Evolutionary conservation across 1,140 invertebrate genomes (phyloP), one percentile per base, ranked within the genome.

Genomic region (Zophobas atratus): DNA sequence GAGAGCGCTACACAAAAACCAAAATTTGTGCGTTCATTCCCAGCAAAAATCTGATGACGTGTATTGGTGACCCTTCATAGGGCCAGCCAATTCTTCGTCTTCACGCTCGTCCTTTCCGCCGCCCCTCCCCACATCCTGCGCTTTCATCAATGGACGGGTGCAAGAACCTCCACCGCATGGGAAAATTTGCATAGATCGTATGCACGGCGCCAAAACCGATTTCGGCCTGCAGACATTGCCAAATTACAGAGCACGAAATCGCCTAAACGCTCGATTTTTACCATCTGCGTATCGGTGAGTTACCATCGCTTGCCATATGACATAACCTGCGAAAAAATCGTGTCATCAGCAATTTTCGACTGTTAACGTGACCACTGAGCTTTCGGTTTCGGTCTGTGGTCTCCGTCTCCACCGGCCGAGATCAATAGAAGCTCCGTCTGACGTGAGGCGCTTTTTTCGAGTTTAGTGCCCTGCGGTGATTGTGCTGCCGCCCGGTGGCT

Each of bases 401-500:
- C 39, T 20, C 36, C 38, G 56, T 60, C 56, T 60, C 38, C 60
- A n/a, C 43, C 60, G 60, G 56, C 20, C 56, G 56, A 39, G 36
- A 60, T 67, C 60, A 43, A 43, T 67, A 43, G 60, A 67, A 39
- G 33, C 39, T 32, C 60, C 60, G 38, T 41, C 60, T 43, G 60
- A 67, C 60, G 60, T 67, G 60, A 67, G 60, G 60, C 39, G 38
- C n/a, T 43, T 67, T 67, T 67, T 67, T 60, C 60, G 57, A 49
- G 76, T 73, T 73, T 73, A 67, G 20, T 73, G 55, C 76, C 76
- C 76, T 67, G 57, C 41, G 76, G 76, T 56, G 76, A 77, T 72
- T 53, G 36, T 55, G 63, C 63, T 77, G 63, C 75, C 63, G 63
- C 75, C 57, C 75, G 46, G 60, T 70, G 75, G 60, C 63, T 46